Percentiles rank a stretch among this genome's conserved stretches.
Evolutionary conservation across 2,888 invertebrate species (phyloP).

Genomic region (Pomacea canaliculata): DNA sequence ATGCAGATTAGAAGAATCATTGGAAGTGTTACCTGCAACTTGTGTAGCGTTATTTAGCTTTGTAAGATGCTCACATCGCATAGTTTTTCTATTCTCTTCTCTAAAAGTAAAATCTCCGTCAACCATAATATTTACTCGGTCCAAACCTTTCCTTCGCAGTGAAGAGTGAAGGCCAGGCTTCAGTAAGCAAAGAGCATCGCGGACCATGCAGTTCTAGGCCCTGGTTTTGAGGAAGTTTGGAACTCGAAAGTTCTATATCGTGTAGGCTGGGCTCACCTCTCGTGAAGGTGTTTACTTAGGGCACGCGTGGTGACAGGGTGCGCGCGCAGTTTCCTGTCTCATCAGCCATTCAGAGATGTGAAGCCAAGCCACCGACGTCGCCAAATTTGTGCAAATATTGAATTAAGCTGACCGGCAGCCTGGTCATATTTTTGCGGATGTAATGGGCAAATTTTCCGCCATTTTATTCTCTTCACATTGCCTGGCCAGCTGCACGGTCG

Average conservation of each 20-base stretch:
- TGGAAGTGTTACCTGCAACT: too few relatives aligned
- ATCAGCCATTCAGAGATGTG: constrained; percentile 5
- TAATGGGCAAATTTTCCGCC: constrained; percentile 22
- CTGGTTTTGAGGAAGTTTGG: neutral
- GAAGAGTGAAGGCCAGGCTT: too few relatives aligned
- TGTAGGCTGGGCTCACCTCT: neutral
- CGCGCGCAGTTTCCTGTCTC: constrained; percentile 20
- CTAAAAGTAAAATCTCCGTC: too few relatives aligned
- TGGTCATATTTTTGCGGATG: constrained; percentile 26
- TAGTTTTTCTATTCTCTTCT: too few relatives aligned
- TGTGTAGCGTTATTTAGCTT: too few relatives aligned
- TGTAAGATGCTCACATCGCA: too few relatives aligned
- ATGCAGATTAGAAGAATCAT: too few relatives aligned
- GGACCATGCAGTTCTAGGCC: too few relatives aligned
- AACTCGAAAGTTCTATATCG: neutral
- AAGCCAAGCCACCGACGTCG: constrained; percentile 10
- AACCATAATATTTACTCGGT: too few relatives aligned
- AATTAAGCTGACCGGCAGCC: constrained; percentile 15
- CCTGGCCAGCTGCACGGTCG: constrained; percentile 3
- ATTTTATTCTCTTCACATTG: constrained; percentile 18
- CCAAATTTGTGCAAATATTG: constrained; percentile 29
- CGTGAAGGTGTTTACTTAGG: constrained; percentile 11
- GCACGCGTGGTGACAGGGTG: constrained; percentile 16
- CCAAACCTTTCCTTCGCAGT: too few relatives aligned
- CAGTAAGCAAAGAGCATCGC: too few relatives aligned